Conservation (phyloP, 2,888 invertebrate species). For the Diachrysia chrysitis region DNA sequence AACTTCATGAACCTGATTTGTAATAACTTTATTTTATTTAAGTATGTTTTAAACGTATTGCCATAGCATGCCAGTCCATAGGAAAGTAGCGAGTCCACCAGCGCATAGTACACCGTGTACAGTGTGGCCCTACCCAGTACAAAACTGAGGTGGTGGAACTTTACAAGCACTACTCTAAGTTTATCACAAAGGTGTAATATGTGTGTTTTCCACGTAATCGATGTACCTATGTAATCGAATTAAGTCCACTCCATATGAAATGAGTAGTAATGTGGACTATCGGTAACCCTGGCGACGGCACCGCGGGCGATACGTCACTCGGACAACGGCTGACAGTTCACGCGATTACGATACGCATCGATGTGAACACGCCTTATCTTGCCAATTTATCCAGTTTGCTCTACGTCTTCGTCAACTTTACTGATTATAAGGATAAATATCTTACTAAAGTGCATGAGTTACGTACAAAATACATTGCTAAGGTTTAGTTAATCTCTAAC, state of each 20-base stretch:
- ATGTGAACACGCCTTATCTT: slow-evolving; percentile 67
- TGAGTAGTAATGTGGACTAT: background rate
- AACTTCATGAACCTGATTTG: too few relatives aligned
- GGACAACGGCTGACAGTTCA: slow-evolving; percentile 57
- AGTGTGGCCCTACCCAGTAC: too few relatives aligned
- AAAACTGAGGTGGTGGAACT: too few relatives aligned
- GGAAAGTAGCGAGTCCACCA: too few relatives aligned
- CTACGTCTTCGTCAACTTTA: slow-evolving; percentile 5
- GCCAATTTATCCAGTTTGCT: slow-evolving; percentile 49
- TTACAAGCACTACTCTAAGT: too few relatives aligned
- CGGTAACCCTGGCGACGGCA: slow-evolving; percentile 35
- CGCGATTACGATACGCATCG: slow-evolving; percentile 59
- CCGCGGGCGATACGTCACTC: slow-evolving; percentile 62
- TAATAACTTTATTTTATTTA: too few relatives aligned
- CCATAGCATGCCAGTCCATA: too few relatives aligned
- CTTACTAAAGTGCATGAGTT: background rate
- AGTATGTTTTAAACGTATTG: too few relatives aligned
- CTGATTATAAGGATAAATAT: background rate
- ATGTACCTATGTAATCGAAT: background rate
- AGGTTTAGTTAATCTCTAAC: too few relatives aligned
- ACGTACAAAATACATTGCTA: background rate
- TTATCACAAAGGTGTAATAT: too few relatives aligned
- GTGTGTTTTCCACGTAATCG: background rate
- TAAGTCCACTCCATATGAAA: background rate
- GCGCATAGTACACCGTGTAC: too few relatives aligned